A percentile compares a stretch with the other conserved stretches of the same genome.
phyloP scores from a whole-genome alignment of 2,888 invertebrate genomes.

The Malthinus seriepunctatus region DNA sequence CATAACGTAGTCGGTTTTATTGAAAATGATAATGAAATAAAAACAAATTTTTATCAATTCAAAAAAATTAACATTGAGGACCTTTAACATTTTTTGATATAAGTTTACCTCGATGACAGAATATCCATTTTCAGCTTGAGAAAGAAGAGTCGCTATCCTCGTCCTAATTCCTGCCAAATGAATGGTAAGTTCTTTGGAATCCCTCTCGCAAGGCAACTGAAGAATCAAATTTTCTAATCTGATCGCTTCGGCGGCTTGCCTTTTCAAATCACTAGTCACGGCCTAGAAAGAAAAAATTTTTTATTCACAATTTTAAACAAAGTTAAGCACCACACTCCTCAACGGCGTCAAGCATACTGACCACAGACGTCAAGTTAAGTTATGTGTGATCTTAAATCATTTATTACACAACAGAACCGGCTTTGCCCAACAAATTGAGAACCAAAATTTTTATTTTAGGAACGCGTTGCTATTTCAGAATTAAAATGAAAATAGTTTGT shows the following conservation, averaged over 20 bases:
- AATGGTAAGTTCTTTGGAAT: constrained; percentile 61
- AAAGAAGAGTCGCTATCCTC: constrained; percentile 66
- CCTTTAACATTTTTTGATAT: no score
- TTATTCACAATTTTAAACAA: not conserved
- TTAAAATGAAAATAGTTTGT: no score
- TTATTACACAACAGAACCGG: not conserved
- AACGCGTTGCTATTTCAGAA: no score
- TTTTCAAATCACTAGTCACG: constrained; percentile 69
- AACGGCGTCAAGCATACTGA: not conserved
- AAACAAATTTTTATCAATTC: not conserved
- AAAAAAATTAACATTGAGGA: not conserved
- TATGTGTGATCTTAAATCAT: not conserved
- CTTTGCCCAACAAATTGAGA: not conserved
- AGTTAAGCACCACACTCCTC: not conserved
- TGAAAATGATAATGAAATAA: no score
- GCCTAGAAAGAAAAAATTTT: constrained; percentile 59
- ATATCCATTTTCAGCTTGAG: constrained; percentile 71
- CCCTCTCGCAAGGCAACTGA: constrained; percentile 67
- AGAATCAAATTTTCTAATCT: constrained; percentile 66
- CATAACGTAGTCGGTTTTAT: no score
- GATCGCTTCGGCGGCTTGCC: constrained; percentile 68
- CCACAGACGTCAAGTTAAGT: not conserved
- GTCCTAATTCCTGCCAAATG: constrained; percentile 64
- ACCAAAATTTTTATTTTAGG: no score
- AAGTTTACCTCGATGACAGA: constrained; percentile 44